These are phyloP conservation scores for Aporrectodea caliginosa DNA, from an alignment of 1,140 invertebrate species.

Conservation along the genomic window DNA sequence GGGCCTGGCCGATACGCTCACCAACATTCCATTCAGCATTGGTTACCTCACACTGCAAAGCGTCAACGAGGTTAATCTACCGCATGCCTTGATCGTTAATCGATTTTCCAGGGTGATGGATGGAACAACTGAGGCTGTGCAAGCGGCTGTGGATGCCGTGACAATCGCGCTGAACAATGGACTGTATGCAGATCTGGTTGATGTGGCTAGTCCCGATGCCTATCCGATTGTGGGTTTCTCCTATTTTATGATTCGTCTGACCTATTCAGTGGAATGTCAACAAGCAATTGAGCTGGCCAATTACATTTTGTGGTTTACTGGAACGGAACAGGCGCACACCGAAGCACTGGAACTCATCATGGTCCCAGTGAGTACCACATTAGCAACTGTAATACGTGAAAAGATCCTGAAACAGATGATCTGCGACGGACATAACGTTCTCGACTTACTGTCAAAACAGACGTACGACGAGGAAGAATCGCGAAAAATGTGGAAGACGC, in stretches of 20 bases:
- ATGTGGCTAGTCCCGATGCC: not conserved
- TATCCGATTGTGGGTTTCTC: slow-evolving; percentile 14
- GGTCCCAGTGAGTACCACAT: slow-evolving; percentile 35
- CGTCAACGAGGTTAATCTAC: slow-evolving; percentile 17
- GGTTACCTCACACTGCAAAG: slow-evolving; percentile 40
- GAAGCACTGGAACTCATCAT: slow-evolving; percentile 32
- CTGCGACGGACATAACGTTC: slow-evolving; percentile 37
- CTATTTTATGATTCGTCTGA: slow-evolving; percentile 1
- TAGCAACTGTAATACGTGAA: slow-evolving; percentile 28
- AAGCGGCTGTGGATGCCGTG: not conserved
- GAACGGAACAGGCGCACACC: slow-evolving; percentile 21
- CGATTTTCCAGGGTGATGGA: slow-evolving; percentile 32
- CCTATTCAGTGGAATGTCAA: slow-evolving; percentile 32
- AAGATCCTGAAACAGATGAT: slow-evolving; percentile 38
- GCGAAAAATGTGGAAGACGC: slow-evolving; percentile 37
- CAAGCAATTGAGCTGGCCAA: slow-evolving; percentile 41
- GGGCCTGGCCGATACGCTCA: slow-evolving; percentile 40
- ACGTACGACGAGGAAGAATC: slow-evolving; percentile 33
- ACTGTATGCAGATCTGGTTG: not conserved
- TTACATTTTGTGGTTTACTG: slow-evolving; percentile 43
- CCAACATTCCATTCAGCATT: slow-evolving; percentile 37
- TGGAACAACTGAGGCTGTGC: not conserved
- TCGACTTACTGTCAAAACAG: slow-evolving; percentile 34
- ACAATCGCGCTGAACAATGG: not conserved
- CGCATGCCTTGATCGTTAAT: slow-evolving; percentile 37